A percentile compares a stretch with the other conserved stretches of the same genome.
Conservation (phyloP, 1,140 invertebrate genomes). For the Bombus turneri region DNA sequence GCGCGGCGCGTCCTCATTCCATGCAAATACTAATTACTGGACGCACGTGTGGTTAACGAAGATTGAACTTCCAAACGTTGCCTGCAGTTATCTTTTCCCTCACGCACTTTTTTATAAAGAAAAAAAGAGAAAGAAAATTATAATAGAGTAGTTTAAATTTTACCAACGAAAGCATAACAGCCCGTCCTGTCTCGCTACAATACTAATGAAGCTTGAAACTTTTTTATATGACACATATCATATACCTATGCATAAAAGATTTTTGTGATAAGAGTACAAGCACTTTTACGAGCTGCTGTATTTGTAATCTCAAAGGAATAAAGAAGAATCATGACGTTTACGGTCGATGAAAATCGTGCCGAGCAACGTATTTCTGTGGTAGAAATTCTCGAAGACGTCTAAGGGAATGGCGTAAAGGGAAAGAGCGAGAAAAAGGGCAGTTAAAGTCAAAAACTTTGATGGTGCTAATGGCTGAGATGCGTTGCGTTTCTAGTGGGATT, state of each 20-base stretch:
- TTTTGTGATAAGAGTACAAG: neutral
- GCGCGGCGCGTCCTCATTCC: neutral
- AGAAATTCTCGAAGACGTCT: neutral
- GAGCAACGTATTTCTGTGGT: neutral
- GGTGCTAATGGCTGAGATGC: neutral
- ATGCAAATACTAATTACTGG: neutral
- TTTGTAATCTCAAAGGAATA: neutral
- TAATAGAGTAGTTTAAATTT: neutral
- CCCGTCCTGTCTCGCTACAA: too few species aligned
- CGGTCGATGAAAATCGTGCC: neutral
- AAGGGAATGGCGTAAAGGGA: neutral
- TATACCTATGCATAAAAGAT: neutral
- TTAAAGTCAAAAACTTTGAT: neutral
- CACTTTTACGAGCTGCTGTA: neutral
- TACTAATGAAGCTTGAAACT: too few species aligned
- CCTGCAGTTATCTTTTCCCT: neutral
- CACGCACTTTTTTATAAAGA: neutral
- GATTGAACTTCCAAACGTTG: neutral
- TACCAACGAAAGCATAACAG: neutral
- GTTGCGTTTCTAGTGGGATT: slow-evolving; percentile 5
- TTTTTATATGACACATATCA: too few species aligned
- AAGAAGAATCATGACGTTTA: neutral
- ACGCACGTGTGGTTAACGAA: neutral
- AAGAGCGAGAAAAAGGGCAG: too few species aligned
- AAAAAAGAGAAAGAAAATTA: neutral